Evolutionary conservation across 2,888 invertebrate genomes (phyloP).

Genomic region (Rugalucina vietnamica): DNA sequence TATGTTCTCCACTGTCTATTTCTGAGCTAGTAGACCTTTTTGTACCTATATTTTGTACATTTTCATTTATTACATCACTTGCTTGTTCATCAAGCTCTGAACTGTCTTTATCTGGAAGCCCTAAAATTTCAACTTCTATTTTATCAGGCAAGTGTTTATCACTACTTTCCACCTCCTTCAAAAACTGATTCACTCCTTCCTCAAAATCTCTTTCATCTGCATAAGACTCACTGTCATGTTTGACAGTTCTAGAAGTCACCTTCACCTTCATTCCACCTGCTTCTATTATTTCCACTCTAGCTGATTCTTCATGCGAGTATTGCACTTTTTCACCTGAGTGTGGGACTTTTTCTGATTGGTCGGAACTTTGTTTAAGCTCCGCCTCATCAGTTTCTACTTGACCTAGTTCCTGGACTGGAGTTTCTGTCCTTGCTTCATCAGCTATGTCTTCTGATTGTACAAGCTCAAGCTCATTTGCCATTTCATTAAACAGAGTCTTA

Average conservation of each 20-base stretch:
- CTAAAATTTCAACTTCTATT: not conserved
- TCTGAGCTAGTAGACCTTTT: not conserved
- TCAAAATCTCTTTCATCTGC: slow-evolving; percentile 29
- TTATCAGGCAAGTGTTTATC: not conserved
- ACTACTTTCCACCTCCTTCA: not conserved
- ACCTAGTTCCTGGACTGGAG: not conserved
- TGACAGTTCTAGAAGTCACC: slow-evolving; percentile 13
- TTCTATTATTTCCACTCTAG: not conserved
- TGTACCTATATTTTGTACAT: not conserved
- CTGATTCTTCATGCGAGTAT: not conserved
- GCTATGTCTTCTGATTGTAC: slow-evolving; percentile 21
- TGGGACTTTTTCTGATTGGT: not conserved
- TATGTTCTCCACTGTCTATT: not conserved
- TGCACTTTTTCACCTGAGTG: not conserved
- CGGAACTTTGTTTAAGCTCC: not conserved
- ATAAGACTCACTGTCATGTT: slow-evolving; percentile 15
- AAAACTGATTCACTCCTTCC: not conserved
- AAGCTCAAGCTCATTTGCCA: slow-evolving; percentile 67
- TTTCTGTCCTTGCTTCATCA: slow-evolving; percentile 1
- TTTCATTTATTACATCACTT: not conserved
- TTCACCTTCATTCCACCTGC: slow-evolving; percentile 15
- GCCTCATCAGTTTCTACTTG: not conserved
- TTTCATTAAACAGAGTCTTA: slow-evolving; percentile 64
- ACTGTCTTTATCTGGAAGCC: not conserved
- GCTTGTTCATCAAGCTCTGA: not conserved